Conservation (phyloP, 2,888 invertebrate species). For the Orthosia gracilis region DNA sequence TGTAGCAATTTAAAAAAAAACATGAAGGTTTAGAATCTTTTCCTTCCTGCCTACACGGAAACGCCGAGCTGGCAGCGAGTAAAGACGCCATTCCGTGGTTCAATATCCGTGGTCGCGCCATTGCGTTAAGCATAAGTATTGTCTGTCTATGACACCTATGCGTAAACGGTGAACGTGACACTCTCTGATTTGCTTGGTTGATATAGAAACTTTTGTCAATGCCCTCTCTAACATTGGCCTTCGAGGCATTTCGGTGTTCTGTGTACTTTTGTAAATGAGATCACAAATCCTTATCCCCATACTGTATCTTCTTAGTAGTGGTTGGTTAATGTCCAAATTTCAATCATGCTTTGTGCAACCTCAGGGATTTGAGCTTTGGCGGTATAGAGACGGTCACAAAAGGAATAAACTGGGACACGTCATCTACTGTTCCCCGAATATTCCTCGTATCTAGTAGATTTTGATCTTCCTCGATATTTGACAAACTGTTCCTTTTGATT, state of each 20-base stretch:
- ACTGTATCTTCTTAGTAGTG: neutral
- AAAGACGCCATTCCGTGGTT: no score
- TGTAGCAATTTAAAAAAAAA: neutral
- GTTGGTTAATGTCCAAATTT: no score
- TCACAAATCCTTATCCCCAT: neutral
- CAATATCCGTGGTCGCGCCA: no score
- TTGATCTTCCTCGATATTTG: neutral
- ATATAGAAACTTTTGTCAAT: neutral
- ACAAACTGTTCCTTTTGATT: neutral
- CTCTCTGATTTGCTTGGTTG: neutral
- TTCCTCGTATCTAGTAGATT: slow-evolving; percentile 15
- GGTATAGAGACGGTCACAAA: slow-evolving; percentile 3
- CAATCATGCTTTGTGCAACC: neutral
- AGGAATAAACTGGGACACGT: slow-evolving; percentile 28
- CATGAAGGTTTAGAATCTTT: no score
- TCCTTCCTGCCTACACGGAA: no score
- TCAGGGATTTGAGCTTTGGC: neutral
- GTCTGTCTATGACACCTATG: no score
- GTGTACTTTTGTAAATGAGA: neutral
- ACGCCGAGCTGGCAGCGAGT: no score
- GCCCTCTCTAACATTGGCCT: no score
- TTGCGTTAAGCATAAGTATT: neutral
- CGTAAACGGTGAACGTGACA: no score
- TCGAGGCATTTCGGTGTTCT: no score
- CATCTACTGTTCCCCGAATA: slow-evolving; percentile 22